Conservation (phyloP, 1,140 invertebrate species). For the Heliconius hewitsoni region DNA sequence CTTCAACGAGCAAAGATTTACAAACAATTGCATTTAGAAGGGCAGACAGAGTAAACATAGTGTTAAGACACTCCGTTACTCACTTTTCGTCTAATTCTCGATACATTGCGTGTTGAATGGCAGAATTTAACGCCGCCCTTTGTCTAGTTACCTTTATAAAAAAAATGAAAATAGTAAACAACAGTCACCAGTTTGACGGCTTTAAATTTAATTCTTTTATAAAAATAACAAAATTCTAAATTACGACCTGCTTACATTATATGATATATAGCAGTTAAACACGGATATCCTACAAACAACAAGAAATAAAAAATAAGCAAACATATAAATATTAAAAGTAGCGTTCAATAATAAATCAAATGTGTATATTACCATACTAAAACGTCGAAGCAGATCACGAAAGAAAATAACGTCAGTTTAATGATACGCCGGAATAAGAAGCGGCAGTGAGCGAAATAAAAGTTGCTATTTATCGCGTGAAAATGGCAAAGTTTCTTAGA, state of each 20-base stretch:
- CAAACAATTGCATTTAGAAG: too few species aligned
- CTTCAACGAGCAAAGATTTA: too few species aligned
- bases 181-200: too few species aligned
- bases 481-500: constrained; percentile 38
- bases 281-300: background rate
- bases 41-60: too few species aligned
- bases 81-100: too few species aligned
- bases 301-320: constrained; percentile 7
- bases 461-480: constrained; percentile 34
- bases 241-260: background rate
- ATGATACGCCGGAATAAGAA: constrained; percentile 39
- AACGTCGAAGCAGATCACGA: constrained; percentile 32
- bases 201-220: background rate
- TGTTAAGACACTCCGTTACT: too few species aligned
- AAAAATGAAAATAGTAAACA: too few species aligned
- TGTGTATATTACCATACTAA: constrained; percentile 24
- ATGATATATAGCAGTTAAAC: background rate
- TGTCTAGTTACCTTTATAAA: too few species aligned
- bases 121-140: too few species aligned
- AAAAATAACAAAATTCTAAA: background rate
- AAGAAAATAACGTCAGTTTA: constrained; percentile 35
- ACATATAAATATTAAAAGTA: constrained; percentile 10
- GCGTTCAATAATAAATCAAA: constrained; percentile 24
- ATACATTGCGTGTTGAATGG: too few species aligned
- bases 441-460: constrained; percentile 37